phyloP scores from a whole-genome alignment of 2,797 vertebrate genomes.

The Allobates femoralis region DNA sequence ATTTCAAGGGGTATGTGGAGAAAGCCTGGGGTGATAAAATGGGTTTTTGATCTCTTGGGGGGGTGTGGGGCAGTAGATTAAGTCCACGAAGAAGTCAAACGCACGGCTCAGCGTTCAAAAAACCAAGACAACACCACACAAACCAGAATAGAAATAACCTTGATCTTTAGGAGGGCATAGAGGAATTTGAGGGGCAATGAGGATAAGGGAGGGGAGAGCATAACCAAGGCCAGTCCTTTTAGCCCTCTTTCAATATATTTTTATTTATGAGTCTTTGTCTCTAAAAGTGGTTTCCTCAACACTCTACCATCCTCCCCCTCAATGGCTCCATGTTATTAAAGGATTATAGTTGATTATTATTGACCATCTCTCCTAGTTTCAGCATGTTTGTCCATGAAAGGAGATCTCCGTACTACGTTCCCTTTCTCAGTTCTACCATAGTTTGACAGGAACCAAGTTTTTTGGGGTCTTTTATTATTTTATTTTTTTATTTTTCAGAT shows the following conservation, averaged over 20 bases:
- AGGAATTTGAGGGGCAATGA: conserved; percentile 41
- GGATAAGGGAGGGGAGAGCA: conserved; percentile 56
- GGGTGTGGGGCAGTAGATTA: conserved; percentile 55
- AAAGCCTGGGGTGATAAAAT: conserved; percentile 42
- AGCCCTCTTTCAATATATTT: conserved; percentile 52
- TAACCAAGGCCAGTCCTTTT: conserved; percentile 58
- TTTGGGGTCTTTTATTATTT: not conserved
- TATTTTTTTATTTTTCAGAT: conserved; percentile 19
- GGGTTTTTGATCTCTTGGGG: conserved; percentile 36
- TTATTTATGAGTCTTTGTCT: conserved; percentile 39
- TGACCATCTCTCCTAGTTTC: conserved; percentile 31
- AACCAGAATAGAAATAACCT: conserved; percentile 64
- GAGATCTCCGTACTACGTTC: conserved; percentile 32
- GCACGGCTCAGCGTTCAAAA: conserved; percentile 63
- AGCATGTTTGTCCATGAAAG: conserved; percentile 26
- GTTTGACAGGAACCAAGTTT: conserved; percentile 30
- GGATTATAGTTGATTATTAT: conserved; percentile 49
- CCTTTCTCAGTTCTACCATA: conserved; percentile 35
- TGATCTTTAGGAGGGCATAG: conserved; percentile 55
- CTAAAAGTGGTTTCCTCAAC: conserved; percentile 24
- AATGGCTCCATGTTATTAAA: conserved; percentile 60
- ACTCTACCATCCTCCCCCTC: conserved; percentile 52
- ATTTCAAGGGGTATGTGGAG: conserved; percentile 44
- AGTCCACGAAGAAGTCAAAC: conserved; percentile 62
- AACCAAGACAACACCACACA: conserved; percentile 64